Conservation (phyloP, 2,888 invertebrate genomes). For the Nasonovia ribisnigri region DNA sequence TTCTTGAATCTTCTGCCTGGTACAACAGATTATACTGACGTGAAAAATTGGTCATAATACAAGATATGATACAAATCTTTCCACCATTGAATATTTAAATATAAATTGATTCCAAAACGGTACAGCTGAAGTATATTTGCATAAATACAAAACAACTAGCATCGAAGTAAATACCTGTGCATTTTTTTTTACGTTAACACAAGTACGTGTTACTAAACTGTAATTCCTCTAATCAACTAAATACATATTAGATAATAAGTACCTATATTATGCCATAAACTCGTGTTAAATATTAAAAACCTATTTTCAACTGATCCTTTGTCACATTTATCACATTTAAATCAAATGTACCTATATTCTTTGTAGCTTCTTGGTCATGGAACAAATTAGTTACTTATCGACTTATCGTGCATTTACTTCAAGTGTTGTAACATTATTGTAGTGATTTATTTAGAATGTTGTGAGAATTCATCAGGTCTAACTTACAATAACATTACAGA, state of each 20-base stretch:
- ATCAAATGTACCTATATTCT: too few relatives aligned
- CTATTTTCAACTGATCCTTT: too few relatives aligned
- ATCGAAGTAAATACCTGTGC: not conserved
- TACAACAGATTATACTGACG: conserved; percentile 15
- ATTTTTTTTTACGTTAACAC: not conserved
- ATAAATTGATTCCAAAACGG: not conserved
- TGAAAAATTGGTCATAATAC: not conserved
- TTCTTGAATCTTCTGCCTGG: not conserved
- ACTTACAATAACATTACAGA: not conserved
- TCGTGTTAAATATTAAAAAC: too few relatives aligned
- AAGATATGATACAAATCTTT: not conserved
- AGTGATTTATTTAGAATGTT: not conserved
- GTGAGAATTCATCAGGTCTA: not conserved
- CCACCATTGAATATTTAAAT: not conserved
- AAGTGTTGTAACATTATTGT: not conserved
- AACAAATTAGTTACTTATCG: not conserved
- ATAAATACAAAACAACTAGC: not conserved
- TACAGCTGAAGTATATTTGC: not conserved
- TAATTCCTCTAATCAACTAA: too few relatives aligned
- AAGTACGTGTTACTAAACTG: too few relatives aligned
- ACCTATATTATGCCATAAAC: too few relatives aligned
- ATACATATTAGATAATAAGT: too few relatives aligned
- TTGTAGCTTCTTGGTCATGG: not conserved
- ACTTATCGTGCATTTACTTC: not conserved
- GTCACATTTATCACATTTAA: too few relatives aligned